A percentile compares a stretch with the other conserved stretches of the same genome.
Conservation (phyloP, 2,797 vertebrate species). For the Chiroxiphia lanceolata region DNA sequence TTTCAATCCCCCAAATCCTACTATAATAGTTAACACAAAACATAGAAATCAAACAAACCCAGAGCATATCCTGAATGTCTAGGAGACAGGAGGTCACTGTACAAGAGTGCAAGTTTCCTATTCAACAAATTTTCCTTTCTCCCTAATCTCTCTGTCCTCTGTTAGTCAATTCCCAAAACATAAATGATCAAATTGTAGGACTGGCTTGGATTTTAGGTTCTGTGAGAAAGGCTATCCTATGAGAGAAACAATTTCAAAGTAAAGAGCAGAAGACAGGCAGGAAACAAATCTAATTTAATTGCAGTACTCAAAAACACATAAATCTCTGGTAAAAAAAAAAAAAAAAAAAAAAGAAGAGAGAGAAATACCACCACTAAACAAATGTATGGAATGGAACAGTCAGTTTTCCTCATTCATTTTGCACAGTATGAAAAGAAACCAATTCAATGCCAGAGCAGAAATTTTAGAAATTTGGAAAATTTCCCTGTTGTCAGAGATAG, state of each 20-base stretch:
- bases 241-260: not conserved
- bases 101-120: not conserved
- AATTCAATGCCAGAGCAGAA: not conserved
- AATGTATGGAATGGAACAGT: not conserved
- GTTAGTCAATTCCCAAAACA: not conserved
- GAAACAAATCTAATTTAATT: not conserved
- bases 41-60: not conserved
- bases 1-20: not conserved
- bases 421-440: not conserved
- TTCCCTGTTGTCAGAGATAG: fast-evolving
- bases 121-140: not conserved
- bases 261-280: not conserved
- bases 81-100: not conserved
- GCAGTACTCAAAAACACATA: not conserved
- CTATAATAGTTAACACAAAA: not conserved
- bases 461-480: not conserved
- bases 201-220: not conserved
- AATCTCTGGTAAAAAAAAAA: not conserved
- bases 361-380: too few species aligned
- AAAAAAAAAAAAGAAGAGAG: too few species aligned
- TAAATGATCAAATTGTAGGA: not conserved
- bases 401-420: not conserved
- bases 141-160: not conserved
- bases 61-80: not conserved
- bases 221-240: not conserved